A percentile compares a stretch with the other conserved stretches of the same genome.
phyloP scores from a whole-genome alignment of 2,113 vertebrate species.

The Melospiza georgiana region DNA sequence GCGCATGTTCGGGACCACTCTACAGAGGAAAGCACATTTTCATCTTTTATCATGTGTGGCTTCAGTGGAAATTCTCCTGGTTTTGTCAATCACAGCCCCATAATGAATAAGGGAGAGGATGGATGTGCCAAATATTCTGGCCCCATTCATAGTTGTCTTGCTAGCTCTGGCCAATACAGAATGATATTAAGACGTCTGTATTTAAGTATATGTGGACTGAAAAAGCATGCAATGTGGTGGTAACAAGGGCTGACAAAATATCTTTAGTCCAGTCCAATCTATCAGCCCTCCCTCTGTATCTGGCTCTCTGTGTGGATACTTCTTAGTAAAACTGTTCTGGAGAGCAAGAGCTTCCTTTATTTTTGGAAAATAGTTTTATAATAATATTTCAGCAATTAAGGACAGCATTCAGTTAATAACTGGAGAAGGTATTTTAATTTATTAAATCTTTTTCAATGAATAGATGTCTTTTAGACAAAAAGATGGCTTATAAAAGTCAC shows the following conservation, averaged over 20 bases:
- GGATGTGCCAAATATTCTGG: not conserved
- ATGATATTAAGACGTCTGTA: not conserved
- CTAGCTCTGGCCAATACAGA: not conserved
- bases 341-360: not conserved
- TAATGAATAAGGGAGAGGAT: not conserved
- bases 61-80: not conserved
- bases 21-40: not conserved
- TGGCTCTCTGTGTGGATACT: not conserved
- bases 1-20: not conserved
- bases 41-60: fast-evolving
- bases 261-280: not conserved
- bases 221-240: not conserved
- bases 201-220: not conserved
- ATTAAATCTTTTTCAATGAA: not conserved
- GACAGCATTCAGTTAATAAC: not conserved
- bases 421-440: not conserved
- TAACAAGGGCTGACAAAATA: not conserved
- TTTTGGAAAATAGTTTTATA: not conserved
- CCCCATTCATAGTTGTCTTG: not conserved
- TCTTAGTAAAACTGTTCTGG: not conserved
- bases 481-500: not conserved
- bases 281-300: not conserved
- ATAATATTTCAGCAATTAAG: conserved; percentile 12
- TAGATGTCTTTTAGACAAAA: not conserved
- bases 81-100: not conserved